Percentiles rank a stretch among this genome's conserved stretches.
phyloP scores from a whole-genome alignment of 1,140 invertebrate genomes.

The Coelopa frigida region DNA sequence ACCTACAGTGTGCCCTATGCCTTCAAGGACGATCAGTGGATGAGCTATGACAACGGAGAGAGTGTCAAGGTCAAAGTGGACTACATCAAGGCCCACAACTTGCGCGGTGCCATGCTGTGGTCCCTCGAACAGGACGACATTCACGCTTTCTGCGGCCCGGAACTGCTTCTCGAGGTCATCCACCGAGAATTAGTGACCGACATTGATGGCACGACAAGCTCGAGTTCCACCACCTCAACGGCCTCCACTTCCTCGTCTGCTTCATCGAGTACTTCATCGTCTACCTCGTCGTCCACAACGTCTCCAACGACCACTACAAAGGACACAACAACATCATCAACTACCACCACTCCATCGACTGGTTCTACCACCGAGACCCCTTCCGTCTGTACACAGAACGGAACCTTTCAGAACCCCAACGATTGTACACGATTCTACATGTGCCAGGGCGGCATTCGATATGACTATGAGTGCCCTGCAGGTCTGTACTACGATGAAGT shows the following conservation, averaged over 20 bases:
- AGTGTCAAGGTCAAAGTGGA: slow-evolving; percentile 43
- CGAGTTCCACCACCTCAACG: not conserved
- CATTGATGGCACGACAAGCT: too few species aligned
- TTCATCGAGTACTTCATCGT: too few species aligned
- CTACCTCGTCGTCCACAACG: too few species aligned
- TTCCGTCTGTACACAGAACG: not conserved
- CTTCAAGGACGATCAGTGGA: slow-evolving; percentile 42
- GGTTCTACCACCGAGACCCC: not conserved
- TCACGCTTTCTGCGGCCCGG: slow-evolving; percentile 37
- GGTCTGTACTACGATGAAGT: slow-evolving; percentile 3
- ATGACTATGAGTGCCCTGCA: not conserved
- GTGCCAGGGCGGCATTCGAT: not conserved
- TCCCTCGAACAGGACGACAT: slow-evolving; percentile 57
- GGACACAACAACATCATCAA: too few species aligned
- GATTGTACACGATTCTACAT: slow-evolving; percentile 5
- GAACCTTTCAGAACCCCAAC: not conserved
- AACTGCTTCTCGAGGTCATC: slow-evolving; percentile 3
- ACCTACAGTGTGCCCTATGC: slow-evolving; percentile 41
- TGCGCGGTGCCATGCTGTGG: slow-evolving; percentile 57
- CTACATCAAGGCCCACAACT: slow-evolving; percentile 31
- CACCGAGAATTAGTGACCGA: not conserved
- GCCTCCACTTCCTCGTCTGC: not conserved
- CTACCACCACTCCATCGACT: too few species aligned
- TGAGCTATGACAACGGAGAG: slow-evolving; percentile 42
- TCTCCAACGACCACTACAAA: too few species aligned